A percentile compares a stretch with the other conserved stretches of the same genome.
Evolutionary conservation across 2,888 invertebrate species (phyloP).

Genomic region (Cephonodes hylas): DNA sequence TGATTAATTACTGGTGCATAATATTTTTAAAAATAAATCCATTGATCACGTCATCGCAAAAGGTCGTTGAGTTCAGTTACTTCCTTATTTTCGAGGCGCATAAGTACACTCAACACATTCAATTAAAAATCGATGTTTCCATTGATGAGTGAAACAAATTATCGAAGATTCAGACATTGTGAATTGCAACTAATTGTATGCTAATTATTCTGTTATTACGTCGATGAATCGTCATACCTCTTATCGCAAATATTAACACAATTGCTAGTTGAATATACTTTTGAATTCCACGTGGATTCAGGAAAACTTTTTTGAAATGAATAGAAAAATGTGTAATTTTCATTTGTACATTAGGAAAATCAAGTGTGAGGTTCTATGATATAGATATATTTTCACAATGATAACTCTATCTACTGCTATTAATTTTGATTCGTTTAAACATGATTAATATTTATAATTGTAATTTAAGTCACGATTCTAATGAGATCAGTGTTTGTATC

Average conservation of each 20-base stretch:
- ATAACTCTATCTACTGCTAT: too few relatives aligned
- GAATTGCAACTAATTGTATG: not conserved
- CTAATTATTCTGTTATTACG: not conserved
- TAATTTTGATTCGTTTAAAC: too few relatives aligned
- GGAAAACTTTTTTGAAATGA: too few relatives aligned
- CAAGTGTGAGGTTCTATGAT: too few relatives aligned
- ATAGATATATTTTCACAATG: too few relatives aligned
- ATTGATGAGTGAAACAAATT: not conserved
- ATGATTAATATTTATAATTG: too few relatives aligned
- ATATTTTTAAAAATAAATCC: not conserved
- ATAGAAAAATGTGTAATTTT: too few relatives aligned
- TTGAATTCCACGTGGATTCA: too few relatives aligned
- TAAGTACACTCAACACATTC: not conserved
- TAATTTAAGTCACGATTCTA: too few relatives aligned
- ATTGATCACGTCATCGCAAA: not conserved
- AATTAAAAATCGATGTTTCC: not conserved
- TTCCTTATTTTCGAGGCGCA: not conserved
- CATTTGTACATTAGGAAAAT: too few relatives aligned
- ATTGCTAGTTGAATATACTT: not conserved
- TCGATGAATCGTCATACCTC: not conserved
- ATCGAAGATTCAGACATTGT: not conserved
- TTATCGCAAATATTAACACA: not conserved
- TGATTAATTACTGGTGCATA: not conserved
- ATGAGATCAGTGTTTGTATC: not conserved
- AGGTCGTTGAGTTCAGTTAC: not conserved